Evolutionary conservation across 2,797 vertebrate genomes (phyloP).

Genomic region (Loris lydekkerianus): DNA sequence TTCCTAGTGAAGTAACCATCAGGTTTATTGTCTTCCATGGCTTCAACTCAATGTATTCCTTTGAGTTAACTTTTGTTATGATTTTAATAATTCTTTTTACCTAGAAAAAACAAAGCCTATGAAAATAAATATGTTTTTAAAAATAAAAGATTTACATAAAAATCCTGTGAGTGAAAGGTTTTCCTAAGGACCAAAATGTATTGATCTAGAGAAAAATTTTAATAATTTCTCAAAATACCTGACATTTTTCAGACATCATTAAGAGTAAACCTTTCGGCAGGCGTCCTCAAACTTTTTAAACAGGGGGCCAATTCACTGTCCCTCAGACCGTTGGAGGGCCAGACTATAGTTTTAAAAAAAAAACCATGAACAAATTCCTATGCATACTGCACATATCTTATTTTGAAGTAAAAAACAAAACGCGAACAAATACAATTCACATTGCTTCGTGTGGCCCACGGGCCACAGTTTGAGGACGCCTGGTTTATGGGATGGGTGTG

Average conservation of each 20-base stretch:
- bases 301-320: no score
- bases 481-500: no score
- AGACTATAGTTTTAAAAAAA: no score
- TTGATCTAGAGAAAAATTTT: conserved; percentile 56
- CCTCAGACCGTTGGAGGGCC: no score
- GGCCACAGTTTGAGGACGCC: no score
- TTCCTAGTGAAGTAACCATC: conserved; percentile 39
- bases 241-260: background rate
- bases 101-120: conserved; percentile 63
- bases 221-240: conserved; percentile 59
- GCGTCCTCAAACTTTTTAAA: no score
- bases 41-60: conserved; percentile 62
- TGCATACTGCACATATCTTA: no score
- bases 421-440: no score
- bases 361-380: no score
- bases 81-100: conserved; percentile 70
- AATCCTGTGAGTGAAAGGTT: conserved; percentile 45
- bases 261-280: conserved; percentile 36
- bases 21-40: conserved; percentile 59
- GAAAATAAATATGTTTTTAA: conserved; percentile 64
- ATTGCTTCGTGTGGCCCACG: no score
- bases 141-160: conserved; percentile 58
- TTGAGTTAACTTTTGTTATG: conserved; percentile 73
- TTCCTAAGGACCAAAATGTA: background rate
- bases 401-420: no score